Evolutionary conservation across 2,797 vertebrate genomes (phyloP), one percentile per base, ranked within the genome.

Genomic region (Sebastes oblongus): DNA sequence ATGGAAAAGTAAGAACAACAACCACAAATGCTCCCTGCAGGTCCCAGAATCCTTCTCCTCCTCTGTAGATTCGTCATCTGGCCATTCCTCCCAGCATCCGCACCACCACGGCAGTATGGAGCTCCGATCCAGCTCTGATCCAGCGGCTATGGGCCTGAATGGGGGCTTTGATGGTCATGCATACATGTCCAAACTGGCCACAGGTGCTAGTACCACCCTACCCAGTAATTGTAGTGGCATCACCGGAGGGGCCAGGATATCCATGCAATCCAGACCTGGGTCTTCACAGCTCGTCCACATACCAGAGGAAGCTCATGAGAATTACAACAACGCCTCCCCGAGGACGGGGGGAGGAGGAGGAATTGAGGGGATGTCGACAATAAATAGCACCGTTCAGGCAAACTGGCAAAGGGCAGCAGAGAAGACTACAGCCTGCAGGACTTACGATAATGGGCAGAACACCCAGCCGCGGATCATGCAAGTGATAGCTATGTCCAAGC

Each of bases 261-360:
- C 96, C 80, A 96, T 99, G 89, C 98, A 99, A 68, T 95, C 98
- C 52, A 96, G 98, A 14, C 98, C 98, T 7, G 98, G 98, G 4
- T 99, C 98, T 30, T 99, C 98, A 2, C 98, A 99, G 89, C 89
- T 99, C 24, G 98, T 99, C 4, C 98, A 99, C 89, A 99, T 99
- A 88, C 98, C 98, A 1, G 98, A 99, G 88, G 98, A 99, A 92
- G 96, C 96, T 3, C 97, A 98, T 64, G 98, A 99, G 64, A 97
- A 96, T 0, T 91, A 95, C 50, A 96, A 90, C 66, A 87, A 88
- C 1, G 87, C 88, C 1, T 97, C 97, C 20, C 96, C 97, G 3
- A 97, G 96, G 87, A 95, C 94, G 29, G 96, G 94, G 4, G 87
- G 46, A 34, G 84, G 60, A 60, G 82, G 59, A 60, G 86, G 74